Conservation (phyloP, 2,888 invertebrate genomes). For the Sarcophaga caerulescens region DNA sequence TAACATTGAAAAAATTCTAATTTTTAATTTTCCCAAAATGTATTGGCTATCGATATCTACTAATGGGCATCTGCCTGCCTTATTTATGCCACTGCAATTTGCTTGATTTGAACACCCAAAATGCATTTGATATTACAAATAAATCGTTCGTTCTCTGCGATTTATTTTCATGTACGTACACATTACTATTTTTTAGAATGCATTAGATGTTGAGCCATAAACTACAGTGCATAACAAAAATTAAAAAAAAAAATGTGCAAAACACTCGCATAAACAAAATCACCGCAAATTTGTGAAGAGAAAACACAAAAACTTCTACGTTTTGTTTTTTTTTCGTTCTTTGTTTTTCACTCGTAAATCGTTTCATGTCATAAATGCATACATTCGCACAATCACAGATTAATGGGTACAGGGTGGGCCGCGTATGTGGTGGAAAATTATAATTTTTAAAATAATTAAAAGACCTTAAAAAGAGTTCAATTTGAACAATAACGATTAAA, state of each 20-base stretch:
- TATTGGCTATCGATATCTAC: not conserved
- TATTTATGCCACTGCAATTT: not conserved
- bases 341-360: slow-evolving; percentile 31
- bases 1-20: too few species aligned
- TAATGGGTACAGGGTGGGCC: not conserved
- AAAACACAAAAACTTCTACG: slow-evolving; percentile 14
- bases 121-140: slow-evolving; percentile 8
- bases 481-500: too few species aligned
- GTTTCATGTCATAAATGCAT: slow-evolving; percentile 2
- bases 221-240: slow-evolving; percentile 10
- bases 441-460: too few species aligned
- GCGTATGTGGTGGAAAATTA: too few species aligned
- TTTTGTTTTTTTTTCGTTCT: not conserved
- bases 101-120: not conserved
- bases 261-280: slow-evolving; percentile 30
- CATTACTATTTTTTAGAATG: slow-evolving; percentile 24
- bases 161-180: slow-evolving; percentile 21
- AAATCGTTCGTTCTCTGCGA: not conserved
- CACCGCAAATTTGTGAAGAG: slow-evolving; percentile 20
- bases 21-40: not conserved
- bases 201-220: slow-evolving; percentile 35
- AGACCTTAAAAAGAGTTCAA: too few species aligned
- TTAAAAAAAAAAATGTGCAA: not conserved
- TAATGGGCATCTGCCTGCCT: not conserved
- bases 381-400: not conserved